These are phyloP conservation scores for Drosophila trichaetosa DNA, from an alignment of 2,888 invertebrate genomes.

Conservation along the genomic window DNA sequence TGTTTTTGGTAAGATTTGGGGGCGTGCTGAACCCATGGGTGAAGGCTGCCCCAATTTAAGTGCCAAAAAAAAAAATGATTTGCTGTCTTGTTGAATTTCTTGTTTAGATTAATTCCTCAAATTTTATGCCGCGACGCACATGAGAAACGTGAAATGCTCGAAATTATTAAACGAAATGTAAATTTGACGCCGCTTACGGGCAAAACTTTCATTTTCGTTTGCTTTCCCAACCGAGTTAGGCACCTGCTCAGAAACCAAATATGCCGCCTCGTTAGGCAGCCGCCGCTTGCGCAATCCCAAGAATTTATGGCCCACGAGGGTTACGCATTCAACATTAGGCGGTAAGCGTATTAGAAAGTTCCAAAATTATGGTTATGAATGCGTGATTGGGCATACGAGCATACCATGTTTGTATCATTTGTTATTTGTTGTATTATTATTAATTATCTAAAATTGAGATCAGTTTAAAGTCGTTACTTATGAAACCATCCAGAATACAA, in stretches of 20 bases:
- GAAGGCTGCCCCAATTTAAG: constrained; percentile 41
- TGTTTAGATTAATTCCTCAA: constrained; percentile 65
- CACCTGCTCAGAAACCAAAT: constrained; percentile 52
- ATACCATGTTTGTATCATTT: neutral
- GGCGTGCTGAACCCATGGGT: constrained; percentile 35
- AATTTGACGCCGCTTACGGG: constrained; percentile 65
- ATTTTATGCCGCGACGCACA: constrained; percentile 67
- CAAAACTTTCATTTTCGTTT: constrained; percentile 74
- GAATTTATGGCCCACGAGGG: constrained; percentile 64
- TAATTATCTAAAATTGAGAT: neutral
- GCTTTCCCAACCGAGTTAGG: constrained; percentile 71
- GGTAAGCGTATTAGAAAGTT: constrained; percentile 29
- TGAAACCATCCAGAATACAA: neutral
- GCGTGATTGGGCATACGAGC: neutral
- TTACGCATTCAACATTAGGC: constrained; percentile 17
- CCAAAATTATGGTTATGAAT: constrained; percentile 2
- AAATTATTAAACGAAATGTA: constrained; percentile 78
- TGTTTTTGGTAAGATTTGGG: neutral
- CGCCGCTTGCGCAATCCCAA: constrained; percentile 64
- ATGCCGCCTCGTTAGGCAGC: constrained; percentile 51
- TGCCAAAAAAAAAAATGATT: constrained; percentile 27
- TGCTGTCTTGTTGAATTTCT: constrained; percentile 23
- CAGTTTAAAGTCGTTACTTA: neutral
- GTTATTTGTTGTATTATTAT: neutral
- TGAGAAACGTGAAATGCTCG: constrained; percentile 64